Conservation (phyloP, 2,888 invertebrate species). For the Oligia fasciuncula region DNA sequence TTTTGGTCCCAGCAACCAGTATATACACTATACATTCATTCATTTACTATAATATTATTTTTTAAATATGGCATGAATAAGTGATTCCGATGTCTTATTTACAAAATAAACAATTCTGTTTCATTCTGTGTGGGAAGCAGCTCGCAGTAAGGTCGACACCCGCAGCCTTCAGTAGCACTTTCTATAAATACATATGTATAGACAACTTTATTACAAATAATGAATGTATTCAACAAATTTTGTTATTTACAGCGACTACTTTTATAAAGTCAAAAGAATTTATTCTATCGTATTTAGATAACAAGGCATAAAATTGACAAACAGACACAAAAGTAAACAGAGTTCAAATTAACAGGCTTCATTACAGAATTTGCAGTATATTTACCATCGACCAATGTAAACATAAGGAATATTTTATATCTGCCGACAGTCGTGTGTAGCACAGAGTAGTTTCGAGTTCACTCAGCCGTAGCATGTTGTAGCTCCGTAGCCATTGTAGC, state of each 20-base stretch:
- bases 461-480: slow-evolving; percentile 66
- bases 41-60: too few relatives aligned
- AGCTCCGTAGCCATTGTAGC: slow-evolving; percentile 60
- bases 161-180: neutral
- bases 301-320: slow-evolving; percentile 3
- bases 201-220: too few relatives aligned
- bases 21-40: too few relatives aligned
- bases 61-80: neutral
- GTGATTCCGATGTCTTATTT: neutral
- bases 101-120: neutral
- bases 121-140: neutral
- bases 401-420: slow-evolving; percentile 52
- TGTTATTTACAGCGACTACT: neutral
- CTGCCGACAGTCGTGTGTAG: slow-evolving; percentile 32
- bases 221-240: neutral
- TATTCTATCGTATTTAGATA: slow-evolving; percentile 7
- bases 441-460: slow-evolving; percentile 53
- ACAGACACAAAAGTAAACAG: slow-evolving; percentile 23
- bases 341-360: slow-evolving; percentile 27
- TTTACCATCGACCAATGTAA: slow-evolving; percentile 23
- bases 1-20: neutral
- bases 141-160: neutral
- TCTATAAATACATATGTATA: neutral
- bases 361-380: slow-evolving; percentile 9
- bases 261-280: neutral